These are phyloP conservation scores for Caenorhabditis parvicauda DNA, from an alignment of 2,888 invertebrate genomes.

Conservation along the genomic window DNA sequence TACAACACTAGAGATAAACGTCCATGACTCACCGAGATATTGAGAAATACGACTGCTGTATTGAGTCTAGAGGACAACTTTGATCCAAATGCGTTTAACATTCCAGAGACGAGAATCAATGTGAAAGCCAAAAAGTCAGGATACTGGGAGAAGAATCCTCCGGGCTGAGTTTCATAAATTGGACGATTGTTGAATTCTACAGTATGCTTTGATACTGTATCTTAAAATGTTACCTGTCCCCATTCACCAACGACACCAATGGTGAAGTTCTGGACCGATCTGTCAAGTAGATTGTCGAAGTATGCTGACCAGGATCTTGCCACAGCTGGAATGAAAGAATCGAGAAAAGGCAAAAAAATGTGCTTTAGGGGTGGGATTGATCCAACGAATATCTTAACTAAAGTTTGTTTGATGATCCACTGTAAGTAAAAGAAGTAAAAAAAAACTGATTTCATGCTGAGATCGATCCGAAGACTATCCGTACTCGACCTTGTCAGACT, in stretches of 20 bases:
- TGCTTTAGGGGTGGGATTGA: neutral
- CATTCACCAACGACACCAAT: slow-evolving; percentile 44
- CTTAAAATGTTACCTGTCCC: slow-evolving; percentile 7
- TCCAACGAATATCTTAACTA: neutral
- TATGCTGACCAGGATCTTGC: slow-evolving; percentile 66
- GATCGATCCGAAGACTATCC: no score
- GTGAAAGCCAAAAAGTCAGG: slow-evolving; percentile 63
- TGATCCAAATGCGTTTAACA: slow-evolving; percentile 63
- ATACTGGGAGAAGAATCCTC: slow-evolving; percentile 45
- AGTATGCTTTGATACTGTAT: neutral
- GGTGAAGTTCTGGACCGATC: slow-evolving; percentile 59
- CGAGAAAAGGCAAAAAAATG: neutral
- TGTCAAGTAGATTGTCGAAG: slow-evolving; percentile 62
- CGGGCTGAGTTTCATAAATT: slow-evolving; percentile 11
- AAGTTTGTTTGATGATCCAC: neutral
- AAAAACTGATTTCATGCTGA: no score
- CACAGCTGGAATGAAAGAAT: slow-evolving; percentile 58
- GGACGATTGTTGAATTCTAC: no score
- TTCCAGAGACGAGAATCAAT: slow-evolving; percentile 59
- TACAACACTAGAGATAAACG: no score
- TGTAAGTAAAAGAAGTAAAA: no score
- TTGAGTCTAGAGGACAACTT: slow-evolving; percentile 63
- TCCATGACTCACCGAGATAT: slow-evolving; percentile 26
- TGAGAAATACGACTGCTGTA: slow-evolving; percentile 58
- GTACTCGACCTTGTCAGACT: no score